phyloP scores from a whole-genome alignment of 2,797 vertebrate species.

The Chiloscyllium punctatum region DNA sequence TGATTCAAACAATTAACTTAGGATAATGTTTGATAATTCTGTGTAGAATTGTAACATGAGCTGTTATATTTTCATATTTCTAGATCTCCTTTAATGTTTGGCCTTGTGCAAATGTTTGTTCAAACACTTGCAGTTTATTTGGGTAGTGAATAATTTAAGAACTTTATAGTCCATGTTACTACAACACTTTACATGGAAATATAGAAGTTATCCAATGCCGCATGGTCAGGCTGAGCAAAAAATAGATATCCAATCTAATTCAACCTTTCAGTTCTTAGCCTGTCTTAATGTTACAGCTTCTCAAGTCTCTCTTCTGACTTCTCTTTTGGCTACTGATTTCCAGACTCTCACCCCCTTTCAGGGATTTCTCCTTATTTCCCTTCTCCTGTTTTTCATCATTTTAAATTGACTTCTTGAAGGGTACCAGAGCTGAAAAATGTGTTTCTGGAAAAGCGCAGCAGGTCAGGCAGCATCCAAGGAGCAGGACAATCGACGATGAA shows the following conservation, averaged over 20 bases:
- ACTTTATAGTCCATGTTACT: neutral
- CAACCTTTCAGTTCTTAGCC: neutral
- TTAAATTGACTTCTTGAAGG: neutral
- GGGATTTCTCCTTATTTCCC: neutral
- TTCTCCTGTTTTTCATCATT: neutral
- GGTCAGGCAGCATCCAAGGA: no score
- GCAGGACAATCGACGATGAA: no score
- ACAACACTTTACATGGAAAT: neutral
- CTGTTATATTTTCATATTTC: neutral
- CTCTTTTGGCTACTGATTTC: no score
- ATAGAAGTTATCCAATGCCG: neutral
- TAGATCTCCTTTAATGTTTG: neutral
- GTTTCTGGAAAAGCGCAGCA: no score
- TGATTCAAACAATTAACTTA: neutral
- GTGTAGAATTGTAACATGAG: neutral
- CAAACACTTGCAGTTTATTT: neutral
- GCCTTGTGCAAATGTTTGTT: neutral
- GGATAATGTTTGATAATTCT: neutral
- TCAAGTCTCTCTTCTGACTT: neutral
- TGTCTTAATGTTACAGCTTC: neutral
- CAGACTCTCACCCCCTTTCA: neutral
- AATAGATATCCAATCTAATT: neutral
- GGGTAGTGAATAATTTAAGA: neutral
- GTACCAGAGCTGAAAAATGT: no score
- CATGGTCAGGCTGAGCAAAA: neutral